Base-by-base conservation (phyloP, 2,888 invertebrate genomes). In the Limnephilus auricula region DNA sequence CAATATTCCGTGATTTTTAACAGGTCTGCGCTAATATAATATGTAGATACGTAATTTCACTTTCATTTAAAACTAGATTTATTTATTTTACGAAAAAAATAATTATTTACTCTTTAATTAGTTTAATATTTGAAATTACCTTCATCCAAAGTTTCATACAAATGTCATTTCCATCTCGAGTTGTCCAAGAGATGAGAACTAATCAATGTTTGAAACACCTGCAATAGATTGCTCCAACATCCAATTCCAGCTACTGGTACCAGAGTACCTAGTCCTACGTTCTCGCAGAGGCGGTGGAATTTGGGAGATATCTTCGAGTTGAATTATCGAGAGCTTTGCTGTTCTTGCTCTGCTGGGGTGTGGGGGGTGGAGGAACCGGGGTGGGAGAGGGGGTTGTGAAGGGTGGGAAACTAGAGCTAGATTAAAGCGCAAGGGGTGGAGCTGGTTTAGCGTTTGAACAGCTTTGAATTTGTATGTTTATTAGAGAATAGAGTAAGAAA, bases 251-350 rank as follows among this genome's bases (percentile, higher is more conserved):
- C 32, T n/a, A 40, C 40, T 12, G 80, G 30, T 80, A 32, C 15
- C 80, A 32, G 40, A 80, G 32, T 84, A 31, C 80, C 31, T n/a
- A 32, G 84, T n/a, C 40, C 37, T 25, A n/a, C 84, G 34, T 37
- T 37, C 84, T 25, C 25, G 84, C 34, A 37, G 84, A 34, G 84
- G 84, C 79, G 37, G 30, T 34, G 40, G 45, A 34, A 89, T 91
- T 90, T 78, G 50, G 45, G 91, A 87, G 91, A 91, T 90, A 91
- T 91, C 91, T 91, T 91, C 87, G 50, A 87, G 89, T 91, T 86
- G 91, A 91, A 91, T 91, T 91, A 91, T 91, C 91, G 91, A 91
- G 85, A 91, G 89, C 85, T 65, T 89, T 80, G 87, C 80, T 90
- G 89, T 91, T 89, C 90, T 90, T 91, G 80, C 37, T 30, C 18